Percentiles rank a stretch among this genome's conserved stretches.
phyloP scores from a whole-genome alignment of 2,888 invertebrate species.

The Morpho deidamia region DNA sequence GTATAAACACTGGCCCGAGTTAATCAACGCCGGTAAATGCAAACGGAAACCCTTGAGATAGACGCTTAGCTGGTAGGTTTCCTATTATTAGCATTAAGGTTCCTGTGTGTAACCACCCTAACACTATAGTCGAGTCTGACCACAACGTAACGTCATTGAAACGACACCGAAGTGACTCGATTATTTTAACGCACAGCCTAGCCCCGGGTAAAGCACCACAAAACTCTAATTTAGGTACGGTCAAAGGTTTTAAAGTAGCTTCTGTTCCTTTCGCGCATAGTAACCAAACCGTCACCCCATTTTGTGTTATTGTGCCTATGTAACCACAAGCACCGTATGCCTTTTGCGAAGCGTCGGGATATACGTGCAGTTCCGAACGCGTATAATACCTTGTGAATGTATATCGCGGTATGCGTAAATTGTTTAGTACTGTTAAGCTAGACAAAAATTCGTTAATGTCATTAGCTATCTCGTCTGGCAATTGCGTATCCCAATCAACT shows the following conservation, averaged over 20 bases:
- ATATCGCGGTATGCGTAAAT: background rate
- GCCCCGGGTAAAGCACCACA: slow-evolving; percentile 7
- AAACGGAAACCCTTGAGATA: slow-evolving; percentile 3
- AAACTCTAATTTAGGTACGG: background rate
- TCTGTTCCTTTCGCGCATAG: slow-evolving; percentile 14
- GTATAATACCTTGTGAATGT: background rate
- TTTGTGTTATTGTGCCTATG: slow-evolving; percentile 3
- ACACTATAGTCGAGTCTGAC: slow-evolving; percentile 7
- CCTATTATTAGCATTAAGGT: slow-evolving; percentile 22
- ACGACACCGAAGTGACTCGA: slow-evolving; percentile 7
- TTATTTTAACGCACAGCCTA: slow-evolving; percentile 10
- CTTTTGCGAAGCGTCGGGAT: slow-evolving; percentile 12
- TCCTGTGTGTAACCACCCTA: background rate
- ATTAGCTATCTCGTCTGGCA: slow-evolving; percentile 3
- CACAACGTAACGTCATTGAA: slow-evolving; percentile 13
- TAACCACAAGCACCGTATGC: slow-evolving; percentile 21
- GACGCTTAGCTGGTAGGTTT: slow-evolving; percentile 15
- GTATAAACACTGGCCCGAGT: slow-evolving; percentile 5
- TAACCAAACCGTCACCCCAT: slow-evolving; percentile 3
- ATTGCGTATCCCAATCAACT: slow-evolving; percentile 6
- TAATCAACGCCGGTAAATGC: background rate
- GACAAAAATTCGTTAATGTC: background rate
- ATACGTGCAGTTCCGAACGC: slow-evolving; percentile 12
- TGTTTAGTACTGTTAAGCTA: background rate
- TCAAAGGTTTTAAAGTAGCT: slow-evolving; percentile 13